A percentile compares a stretch with the other conserved stretches of the same genome.
These are phyloP conservation scores for Drosophila fulvimacula DNA, from an alignment of 2,888 invertebrate species.

Conservation along the genomic window DNA sequence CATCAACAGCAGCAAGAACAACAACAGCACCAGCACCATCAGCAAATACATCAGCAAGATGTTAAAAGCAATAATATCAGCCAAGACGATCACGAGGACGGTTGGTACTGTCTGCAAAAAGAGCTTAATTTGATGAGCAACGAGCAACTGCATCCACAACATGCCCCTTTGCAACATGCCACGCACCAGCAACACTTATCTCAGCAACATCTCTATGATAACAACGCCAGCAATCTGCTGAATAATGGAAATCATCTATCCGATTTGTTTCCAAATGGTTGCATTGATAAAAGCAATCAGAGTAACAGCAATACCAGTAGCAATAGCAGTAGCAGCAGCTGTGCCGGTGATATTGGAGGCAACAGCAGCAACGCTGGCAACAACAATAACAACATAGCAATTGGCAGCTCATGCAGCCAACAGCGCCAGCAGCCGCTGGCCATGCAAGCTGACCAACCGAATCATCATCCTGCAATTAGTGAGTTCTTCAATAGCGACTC, in stretches of 20 bases:
- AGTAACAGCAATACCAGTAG: constrained; percentile 69
- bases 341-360: constrained; percentile 55
- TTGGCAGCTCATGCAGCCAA: constrained; percentile 72
- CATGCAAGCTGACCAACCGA: constrained; percentile 61
- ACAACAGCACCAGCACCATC: constrained; percentile 27
- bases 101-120: constrained; percentile 89
- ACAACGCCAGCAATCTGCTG: constrained; percentile 42
- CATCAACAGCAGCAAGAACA: constrained; percentile 30
- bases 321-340: constrained; percentile 63
- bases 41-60: constrained; percentile 47
- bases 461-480: constrained; percentile 78
- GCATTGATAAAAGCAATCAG: constrained; percentile 80
- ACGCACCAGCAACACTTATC: constrained; percentile 59
- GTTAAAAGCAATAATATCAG: constrained; percentile 46
- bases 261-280: constrained; percentile 84
- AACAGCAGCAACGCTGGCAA: constrained; percentile 55
- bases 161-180: constrained; percentile 23
- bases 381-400: constrained; percentile 30
- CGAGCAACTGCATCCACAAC: constrained; percentile 54
- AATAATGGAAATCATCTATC: constrained; percentile 71
- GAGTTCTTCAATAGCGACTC: constrained; percentile 83
- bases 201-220: constrained; percentile 60
- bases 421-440: constrained; percentile 73
- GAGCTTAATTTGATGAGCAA: constrained; percentile 86
- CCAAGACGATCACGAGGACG: constrained; percentile 87